These are phyloP conservation scores for Prunella fulvescens DNA, from an alignment of 2,113 vertebrate genomes.

Conservation along the genomic window DNA sequence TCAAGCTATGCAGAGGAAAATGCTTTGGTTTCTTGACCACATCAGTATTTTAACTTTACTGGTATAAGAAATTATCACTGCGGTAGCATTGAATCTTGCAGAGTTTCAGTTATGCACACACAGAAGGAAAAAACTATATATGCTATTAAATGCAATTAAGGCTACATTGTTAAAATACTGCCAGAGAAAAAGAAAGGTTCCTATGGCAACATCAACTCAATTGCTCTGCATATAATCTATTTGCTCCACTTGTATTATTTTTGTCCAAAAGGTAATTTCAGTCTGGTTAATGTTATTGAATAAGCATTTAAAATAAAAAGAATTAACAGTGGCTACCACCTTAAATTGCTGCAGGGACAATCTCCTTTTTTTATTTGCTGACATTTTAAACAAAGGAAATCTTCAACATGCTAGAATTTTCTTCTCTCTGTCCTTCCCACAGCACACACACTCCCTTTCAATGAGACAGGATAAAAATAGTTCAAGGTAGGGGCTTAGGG, in stretches of 20 bases:
- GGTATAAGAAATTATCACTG: background rate
- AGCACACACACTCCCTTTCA: background rate
- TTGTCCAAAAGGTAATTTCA: constrained; percentile 31
- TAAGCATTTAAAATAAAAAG: background rate
- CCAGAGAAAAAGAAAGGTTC: constrained; percentile 42
- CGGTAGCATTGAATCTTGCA: background rate
- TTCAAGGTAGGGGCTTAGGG: background rate
- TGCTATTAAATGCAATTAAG: constrained; percentile 26
- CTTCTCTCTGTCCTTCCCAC: background rate
- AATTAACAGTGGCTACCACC: background rate
- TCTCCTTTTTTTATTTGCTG: background rate
- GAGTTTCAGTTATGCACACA: background rate
- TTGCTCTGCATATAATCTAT: background rate
- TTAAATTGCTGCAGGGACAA: background rate
- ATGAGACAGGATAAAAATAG: background rate
- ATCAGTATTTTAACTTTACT: background rate
- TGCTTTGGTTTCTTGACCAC: background rate
- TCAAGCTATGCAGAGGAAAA: background rate
- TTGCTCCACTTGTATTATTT: constrained; percentile 47
- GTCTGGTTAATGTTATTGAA: background rate
- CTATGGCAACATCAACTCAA: constrained; percentile 46
- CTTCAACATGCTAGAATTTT: background rate
- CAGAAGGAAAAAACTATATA: background rate
- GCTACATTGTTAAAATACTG: background rate
- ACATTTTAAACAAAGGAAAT: background rate